These are phyloP conservation scores for Diplodus sargus DNA, from an alignment of 2,797 vertebrate species.

Conservation along the genomic window DNA sequence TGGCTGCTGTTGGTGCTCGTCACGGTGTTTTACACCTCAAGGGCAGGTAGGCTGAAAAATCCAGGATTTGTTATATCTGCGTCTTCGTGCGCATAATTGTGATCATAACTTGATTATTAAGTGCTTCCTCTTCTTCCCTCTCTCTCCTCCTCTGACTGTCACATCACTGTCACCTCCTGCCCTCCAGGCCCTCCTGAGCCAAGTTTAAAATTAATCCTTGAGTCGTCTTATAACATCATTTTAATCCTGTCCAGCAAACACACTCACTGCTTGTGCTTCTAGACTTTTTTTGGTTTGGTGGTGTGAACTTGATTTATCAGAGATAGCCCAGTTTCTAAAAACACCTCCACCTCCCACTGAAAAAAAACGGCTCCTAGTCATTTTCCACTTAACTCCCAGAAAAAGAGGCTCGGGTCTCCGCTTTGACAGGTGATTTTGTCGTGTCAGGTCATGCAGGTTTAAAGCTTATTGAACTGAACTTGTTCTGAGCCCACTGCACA, in stretches of 20 bases:
- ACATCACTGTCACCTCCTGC: slow-evolving; percentile 47
- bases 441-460: slow-evolving; percentile 50
- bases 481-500: slow-evolving; percentile 56
- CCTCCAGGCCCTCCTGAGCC: background rate
- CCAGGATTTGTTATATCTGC: background rate
- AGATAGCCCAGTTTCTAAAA: background rate
- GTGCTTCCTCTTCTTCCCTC: background rate
- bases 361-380: background rate
- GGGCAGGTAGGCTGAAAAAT: slow-evolving; percentile 71
- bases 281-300: background rate
- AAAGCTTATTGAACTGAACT: slow-evolving; percentile 58
- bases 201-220: slow-evolving; percentile 7
- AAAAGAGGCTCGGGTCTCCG: background rate
- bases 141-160: background rate
- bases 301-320: slow-evolving; percentile 1
- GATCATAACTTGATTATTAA: background rate
- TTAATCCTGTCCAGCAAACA: background rate
- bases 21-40: slow-evolving; percentile 40
- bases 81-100: background rate
- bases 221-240: background rate
- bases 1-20: slow-evolving; percentile 63
- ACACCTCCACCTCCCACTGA: accelerated
- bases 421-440: slow-evolving; percentile 39
- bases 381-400: slow-evolving; percentile 12
- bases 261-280: background rate